Conservation (phyloP, 1,140 invertebrate species). For the Megalonaias nervosa region DNA sequence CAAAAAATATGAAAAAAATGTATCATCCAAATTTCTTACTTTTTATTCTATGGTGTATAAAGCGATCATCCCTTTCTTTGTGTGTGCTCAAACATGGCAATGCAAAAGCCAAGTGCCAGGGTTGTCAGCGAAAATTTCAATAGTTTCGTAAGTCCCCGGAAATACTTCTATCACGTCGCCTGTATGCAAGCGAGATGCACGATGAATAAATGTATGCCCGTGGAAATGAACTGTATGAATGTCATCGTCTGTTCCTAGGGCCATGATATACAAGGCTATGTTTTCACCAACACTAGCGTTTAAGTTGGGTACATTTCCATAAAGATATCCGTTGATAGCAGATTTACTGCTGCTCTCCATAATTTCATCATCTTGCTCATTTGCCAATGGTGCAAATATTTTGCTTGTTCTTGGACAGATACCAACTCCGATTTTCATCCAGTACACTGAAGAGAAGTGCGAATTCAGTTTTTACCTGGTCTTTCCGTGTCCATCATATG, state of each 20-base stretch:
- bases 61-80: constrained; percentile 45
- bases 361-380: constrained; percentile 33
- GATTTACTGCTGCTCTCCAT: constrained; percentile 55
- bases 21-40: too few species aligned
- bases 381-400: constrained; percentile 44
- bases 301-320: constrained; percentile 53
- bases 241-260: constrained; percentile 56
- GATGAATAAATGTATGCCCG: constrained; percentile 57
- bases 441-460: constrained; percentile 55
- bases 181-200: constrained; percentile 40
- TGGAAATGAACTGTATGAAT: constrained; percentile 66
- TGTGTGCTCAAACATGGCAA: constrained; percentile 53
- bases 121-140: constrained; percentile 59
- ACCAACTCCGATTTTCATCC: constrained; percentile 65
- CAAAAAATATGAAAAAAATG: too few species aligned
- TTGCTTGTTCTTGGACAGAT: constrained; percentile 54
- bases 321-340: constrained; percentile 60
- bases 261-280: constrained; percentile 61
- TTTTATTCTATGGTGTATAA: constrained; percentile 40
- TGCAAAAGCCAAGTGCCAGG: constrained; percentile 61
- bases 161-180: constrained; percentile 62
- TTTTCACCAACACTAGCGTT: constrained; percentile 47
- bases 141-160: constrained; percentile 57
- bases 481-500: constrained; percentile 25
- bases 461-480: constrained; percentile 55